Conservation (phyloP, 2,113 vertebrate species). For the Phyllostomus discolor region DNA sequence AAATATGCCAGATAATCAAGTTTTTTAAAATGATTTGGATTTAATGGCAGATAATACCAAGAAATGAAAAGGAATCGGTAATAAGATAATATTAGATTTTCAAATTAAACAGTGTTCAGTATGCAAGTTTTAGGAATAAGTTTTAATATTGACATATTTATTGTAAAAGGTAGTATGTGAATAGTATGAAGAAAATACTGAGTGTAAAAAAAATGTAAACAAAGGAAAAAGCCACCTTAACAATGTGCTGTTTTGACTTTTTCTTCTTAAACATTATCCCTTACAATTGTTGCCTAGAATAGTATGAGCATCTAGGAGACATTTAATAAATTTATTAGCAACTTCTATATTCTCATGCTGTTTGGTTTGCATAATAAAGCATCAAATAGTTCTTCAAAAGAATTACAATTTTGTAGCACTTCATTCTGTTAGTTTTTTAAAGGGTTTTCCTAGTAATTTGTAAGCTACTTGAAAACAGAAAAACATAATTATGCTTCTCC, state of each 20-base stretch:
- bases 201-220: not conserved
- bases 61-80: conserved; percentile 32
- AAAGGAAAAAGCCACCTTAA: conserved; percentile 7
- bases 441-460: not conserved
- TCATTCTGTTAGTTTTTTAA: not conserved
- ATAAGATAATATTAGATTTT: conserved; percentile 24
- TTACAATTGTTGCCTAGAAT: not conserved
- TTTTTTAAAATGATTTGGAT: conserved; percentile 23
- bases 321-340: not conserved
- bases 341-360: not conserved
- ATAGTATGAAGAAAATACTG: conserved; percentile 19
- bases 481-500: not conserved
- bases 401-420: not conserved
- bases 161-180: conserved; percentile 1
- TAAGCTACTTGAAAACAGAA: conserved; percentile 16
- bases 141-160: not conserved
- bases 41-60: conserved; percentile 24
- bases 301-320: not conserved
- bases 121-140: conserved; percentile 20
- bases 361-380: not conserved
- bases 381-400: not conserved
- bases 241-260: not conserved
- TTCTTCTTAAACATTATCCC: conserved; percentile 14
- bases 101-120: conserved; percentile 8
- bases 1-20: conserved; percentile 24